Evolutionary conservation across 2,888 invertebrate species (phyloP), one percentile per base, ranked within the genome.

Genomic region (Odontocolon sp.): DNA sequence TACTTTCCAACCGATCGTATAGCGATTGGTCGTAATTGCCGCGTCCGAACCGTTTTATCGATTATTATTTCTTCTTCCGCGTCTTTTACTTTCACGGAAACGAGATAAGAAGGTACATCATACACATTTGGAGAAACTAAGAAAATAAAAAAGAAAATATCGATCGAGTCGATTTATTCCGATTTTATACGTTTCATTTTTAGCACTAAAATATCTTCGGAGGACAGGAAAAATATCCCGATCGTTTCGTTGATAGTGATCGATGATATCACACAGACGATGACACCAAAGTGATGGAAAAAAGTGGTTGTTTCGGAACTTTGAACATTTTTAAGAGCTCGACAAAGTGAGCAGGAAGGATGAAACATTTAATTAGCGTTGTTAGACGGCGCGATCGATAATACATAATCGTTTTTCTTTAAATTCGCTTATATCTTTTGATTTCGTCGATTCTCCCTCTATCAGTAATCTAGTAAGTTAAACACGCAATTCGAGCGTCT

Each of bases 401-500:
- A 40, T 23, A 8, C 21, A n/a, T 9, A 16, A 26, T 33, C n/a
- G 11, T 9, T 67, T 31, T 36, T 47, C 21, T 54, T 18, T 14
- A 52, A 28, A 26, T 31, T 21, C 23, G 23, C n/a, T 28, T 54
- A 47, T 64, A 64, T 56, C 31, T 45, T 70, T 67, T 73, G 64
- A 74, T 69, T 75, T 75, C 56, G 40, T 72, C 52, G 63, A 18
- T 38, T 63, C 6, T 23, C 23, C 50, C 11, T 33, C n/a, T 18
- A 56, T 63, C 61, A 42, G 8, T 47, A 4, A 45, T 38, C 9
- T 2, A 4, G 54, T 40, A 57, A 77, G 16, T 67, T 67, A 56
- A 61, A 72, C 71, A 77, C 72, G 61, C 67, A 63, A 72, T 74
- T 67, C 72, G 76, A 72, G 63, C 72, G 66, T 76, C 71, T 76